Conservation (phyloP, 2,888 invertebrate genomes). For the Poecilobothrus nobilitatus region DNA sequence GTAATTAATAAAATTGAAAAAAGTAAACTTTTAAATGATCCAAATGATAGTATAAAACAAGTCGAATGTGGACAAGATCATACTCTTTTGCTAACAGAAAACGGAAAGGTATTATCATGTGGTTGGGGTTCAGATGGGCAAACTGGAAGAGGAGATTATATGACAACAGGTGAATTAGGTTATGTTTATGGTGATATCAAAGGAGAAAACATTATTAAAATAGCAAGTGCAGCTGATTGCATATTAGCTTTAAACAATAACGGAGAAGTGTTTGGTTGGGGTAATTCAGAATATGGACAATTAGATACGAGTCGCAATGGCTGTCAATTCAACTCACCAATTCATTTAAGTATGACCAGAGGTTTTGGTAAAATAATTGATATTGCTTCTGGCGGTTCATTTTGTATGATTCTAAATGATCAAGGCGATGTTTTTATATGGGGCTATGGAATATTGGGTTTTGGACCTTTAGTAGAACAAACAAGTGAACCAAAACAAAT, state of each 20-base stretch:
- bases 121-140: conserved; percentile 96
- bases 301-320: conserved; percentile 44
- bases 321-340: conserved; percentile 64
- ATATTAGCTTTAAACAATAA: conserved; percentile 80
- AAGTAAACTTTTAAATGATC: conserved; percentile 54
- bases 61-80: conserved; percentile 84
- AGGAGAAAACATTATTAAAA: conserved; percentile 68
- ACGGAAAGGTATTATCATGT: conserved; percentile 74
- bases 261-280: conserved; percentile 94
- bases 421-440: conserved; percentile 80
- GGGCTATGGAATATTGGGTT: conserved; percentile 89
- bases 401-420: conserved; percentile 75
- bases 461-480: conserved; percentile 69
- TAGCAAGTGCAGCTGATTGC: conserved; percentile 76
- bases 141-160: conserved; percentile 68
- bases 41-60: conserved; percentile 50
- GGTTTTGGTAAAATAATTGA: conserved; percentile 67
- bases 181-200: conserved; percentile 72
- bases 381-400: conserved; percentile 78
- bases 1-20: conserved; percentile 57
- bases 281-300: conserved; percentile 90
- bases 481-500: conserved; percentile 60
- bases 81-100: conserved; percentile 53
- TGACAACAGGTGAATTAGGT: conserved; percentile 52
- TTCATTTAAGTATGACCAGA: conserved; percentile 53